These are phyloP conservation scores for Burhinus bistriatus DNA, from an alignment of 2,113 vertebrate genomes.

Conservation along the genomic window DNA sequence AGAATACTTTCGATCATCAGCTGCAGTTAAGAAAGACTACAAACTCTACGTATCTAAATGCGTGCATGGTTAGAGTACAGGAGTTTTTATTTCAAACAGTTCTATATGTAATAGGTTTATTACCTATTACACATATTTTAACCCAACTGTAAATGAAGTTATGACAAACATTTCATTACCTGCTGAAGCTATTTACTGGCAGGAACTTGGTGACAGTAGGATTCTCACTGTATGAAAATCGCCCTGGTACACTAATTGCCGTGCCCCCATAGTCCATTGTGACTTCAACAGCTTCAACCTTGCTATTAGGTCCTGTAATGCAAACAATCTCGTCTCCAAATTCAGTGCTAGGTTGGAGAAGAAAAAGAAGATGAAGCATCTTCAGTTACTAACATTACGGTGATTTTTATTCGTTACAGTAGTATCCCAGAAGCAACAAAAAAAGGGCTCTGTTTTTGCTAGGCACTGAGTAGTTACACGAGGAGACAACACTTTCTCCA, in stretches of 20 bases:
- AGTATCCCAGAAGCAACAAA: background rate
- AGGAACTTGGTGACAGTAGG: constrained; percentile 78
- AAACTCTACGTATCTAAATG: background rate
- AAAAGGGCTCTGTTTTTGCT: background rate
- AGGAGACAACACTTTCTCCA: background rate
- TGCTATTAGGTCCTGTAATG: constrained; percentile 75
- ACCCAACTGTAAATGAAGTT: background rate
- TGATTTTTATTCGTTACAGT: background rate
- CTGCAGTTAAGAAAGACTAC: background rate
- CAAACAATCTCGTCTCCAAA: constrained; percentile 83
- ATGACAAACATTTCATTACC: constrained; percentile 72
- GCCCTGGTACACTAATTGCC: background rate
- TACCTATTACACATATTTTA: background rate
- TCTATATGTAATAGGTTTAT: background rate
- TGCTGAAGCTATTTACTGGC: constrained; percentile 85
- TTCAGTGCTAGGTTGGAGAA: constrained; percentile 67
- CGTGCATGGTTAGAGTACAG: background rate
- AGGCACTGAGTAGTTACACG: background rate
- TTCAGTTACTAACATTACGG: background rate
- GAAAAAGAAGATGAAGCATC: background rate
- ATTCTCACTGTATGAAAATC: constrained; percentile 81
- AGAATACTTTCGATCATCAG: background rate
- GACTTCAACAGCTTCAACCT: constrained; percentile 40
- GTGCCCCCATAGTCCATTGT: constrained; percentile 76
- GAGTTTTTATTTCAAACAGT: background rate